These are phyloP conservation scores for Thamnaconus septentrionalis DNA, from an alignment of 2,113 vertebrate genomes.

Conservation along the genomic window DNA sequence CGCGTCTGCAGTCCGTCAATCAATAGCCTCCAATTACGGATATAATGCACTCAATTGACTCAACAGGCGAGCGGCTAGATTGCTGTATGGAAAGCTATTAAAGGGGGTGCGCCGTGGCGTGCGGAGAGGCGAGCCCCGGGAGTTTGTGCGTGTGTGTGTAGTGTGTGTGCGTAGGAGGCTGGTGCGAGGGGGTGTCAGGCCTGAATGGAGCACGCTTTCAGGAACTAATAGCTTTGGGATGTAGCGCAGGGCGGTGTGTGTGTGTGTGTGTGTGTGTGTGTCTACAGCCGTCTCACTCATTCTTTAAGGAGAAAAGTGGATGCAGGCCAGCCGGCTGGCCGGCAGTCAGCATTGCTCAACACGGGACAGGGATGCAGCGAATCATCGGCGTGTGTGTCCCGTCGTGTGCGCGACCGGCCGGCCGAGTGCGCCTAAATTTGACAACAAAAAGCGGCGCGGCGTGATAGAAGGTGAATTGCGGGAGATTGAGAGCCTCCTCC, in stretches of 20 bases:
- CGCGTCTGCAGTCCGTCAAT: slow-evolving; percentile 68
- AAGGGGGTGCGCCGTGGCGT: slow-evolving; percentile 53
- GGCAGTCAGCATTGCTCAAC: neutral
- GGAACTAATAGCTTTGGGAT: slow-evolving; percentile 73
- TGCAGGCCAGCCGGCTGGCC: slow-evolving; percentile 1
- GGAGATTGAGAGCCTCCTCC: slow-evolving; percentile 54
- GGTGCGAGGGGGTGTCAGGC: neutral
- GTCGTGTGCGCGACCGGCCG: neutral
- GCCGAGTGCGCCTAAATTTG: neutral
- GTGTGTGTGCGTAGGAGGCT: too few species aligned
- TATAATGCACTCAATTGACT: slow-evolving; percentile 76
- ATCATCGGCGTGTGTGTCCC: slow-evolving; percentile 18
- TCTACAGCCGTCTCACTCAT: slow-evolving; percentile 64
- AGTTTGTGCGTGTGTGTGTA: slow-evolving; percentile 33
- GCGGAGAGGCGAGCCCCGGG: slow-evolving; percentile 49
- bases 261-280: slow-evolving; percentile 28
- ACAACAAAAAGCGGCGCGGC: slow-evolving; percentile 22
- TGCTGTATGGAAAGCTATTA: slow-evolving; percentile 73
- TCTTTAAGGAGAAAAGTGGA: slow-evolving; percentile 30
- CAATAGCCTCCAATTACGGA: slow-evolving; percentile 74
- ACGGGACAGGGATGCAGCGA: neutral
- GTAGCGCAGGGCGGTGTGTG: slow-evolving; percentile 61
- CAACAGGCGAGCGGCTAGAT: slow-evolving; percentile 58
- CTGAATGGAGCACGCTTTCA: slow-evolving; percentile 69
- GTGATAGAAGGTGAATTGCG: slow-evolving; percentile 46